Conservation (phyloP, 35 echinoderm and acorn worm species). For the Apostichopus californicus region DNA sequence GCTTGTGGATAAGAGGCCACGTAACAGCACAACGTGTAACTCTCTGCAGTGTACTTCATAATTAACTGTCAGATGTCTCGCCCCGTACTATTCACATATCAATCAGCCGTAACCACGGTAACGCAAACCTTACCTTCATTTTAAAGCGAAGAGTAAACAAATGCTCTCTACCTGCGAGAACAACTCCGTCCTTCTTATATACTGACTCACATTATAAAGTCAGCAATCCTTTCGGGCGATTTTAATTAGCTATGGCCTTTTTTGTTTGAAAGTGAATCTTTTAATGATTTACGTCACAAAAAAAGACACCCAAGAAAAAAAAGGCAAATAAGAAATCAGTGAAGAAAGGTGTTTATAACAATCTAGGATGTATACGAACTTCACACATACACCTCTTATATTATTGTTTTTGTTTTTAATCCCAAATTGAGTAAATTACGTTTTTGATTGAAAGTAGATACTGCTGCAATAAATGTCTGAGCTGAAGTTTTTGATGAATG, state of each 20-base stretch:
- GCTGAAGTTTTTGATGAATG: too few relatives aligned
- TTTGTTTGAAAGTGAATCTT: not conserved
- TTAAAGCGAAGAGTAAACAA: not conserved
- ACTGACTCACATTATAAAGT: too few relatives aligned
- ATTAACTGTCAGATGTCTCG: not conserved
- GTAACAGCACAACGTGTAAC: not conserved
- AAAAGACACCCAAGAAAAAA: not conserved
- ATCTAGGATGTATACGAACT: too few relatives aligned
- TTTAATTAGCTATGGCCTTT: not conserved
- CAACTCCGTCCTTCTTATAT: too few relatives aligned
- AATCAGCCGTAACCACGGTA: not conserved
- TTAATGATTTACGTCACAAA: not conserved
- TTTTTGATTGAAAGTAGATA: too few relatives aligned
- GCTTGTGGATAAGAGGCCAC: not conserved
- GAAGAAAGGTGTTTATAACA: not conserved
- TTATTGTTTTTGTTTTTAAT: too few relatives aligned
- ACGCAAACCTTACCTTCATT: not conserved
- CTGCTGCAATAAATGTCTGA: too few relatives aligned
- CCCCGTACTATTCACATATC: not conserved
- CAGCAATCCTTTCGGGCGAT: not conserved
- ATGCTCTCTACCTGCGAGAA: too few relatives aligned
- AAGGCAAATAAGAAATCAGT: not conserved
- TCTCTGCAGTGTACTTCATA: not conserved
- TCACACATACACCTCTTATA: too few relatives aligned
- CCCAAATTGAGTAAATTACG: too few relatives aligned